Conservation (phyloP, 2,113 vertebrate species). For the Rhinogobius similis region DNA sequence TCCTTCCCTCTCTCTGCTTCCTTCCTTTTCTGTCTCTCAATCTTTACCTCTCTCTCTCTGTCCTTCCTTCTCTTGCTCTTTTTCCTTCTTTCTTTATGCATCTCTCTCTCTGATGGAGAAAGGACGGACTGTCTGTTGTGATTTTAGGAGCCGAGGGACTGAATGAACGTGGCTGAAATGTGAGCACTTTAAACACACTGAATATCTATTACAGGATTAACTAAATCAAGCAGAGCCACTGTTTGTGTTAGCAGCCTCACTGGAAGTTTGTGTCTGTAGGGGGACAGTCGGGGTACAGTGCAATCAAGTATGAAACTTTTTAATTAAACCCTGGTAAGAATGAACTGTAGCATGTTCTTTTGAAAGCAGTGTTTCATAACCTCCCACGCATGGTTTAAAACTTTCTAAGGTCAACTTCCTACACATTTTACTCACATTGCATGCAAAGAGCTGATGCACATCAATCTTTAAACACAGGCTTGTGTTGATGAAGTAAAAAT, state of each 20-base stretch:
- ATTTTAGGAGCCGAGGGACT: constrained; percentile 14
- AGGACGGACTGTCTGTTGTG: neutral
- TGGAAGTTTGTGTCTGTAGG: constrained; percentile 18
- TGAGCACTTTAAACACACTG: constrained; percentile 22
- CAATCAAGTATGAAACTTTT: neutral
- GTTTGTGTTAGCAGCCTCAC: constrained; percentile 31
- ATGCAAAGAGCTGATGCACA: neutral
- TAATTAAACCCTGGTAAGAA: neutral
- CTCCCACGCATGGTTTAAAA: neutral
- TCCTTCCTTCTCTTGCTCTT: neutral
- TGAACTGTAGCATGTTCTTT: neutral
- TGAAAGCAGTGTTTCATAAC: neutral
- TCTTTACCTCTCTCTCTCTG: neutral
- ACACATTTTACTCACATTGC: neutral
- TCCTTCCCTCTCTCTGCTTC: no score
- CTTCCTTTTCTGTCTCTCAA: neutral
- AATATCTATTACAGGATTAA: constrained; percentile 35
- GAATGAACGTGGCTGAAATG: constrained; percentile 3
- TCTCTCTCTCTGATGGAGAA: neutral
- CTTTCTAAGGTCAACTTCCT: neutral
- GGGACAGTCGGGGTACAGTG: neutral
- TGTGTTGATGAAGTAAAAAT: no score
- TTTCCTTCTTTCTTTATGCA: neutral
- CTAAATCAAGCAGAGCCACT: constrained; percentile 34
- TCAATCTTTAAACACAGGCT: no score